These are phyloP conservation scores for Dromococcyx pavoninus DNA, from an alignment of 2,797 vertebrate species.

Conservation along the genomic window DNA sequence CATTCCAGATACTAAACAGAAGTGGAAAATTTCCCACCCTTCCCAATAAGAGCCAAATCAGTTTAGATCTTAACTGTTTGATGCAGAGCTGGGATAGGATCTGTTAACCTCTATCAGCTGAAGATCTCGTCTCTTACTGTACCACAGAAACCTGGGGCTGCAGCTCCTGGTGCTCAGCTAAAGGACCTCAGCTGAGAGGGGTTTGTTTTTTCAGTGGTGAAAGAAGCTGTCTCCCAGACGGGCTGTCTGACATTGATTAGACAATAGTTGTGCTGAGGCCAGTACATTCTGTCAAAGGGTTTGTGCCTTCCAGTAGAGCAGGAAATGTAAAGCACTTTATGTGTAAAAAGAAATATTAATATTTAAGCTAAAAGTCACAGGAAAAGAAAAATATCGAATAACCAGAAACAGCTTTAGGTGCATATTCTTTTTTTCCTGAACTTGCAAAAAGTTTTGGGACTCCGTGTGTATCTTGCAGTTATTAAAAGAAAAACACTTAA, in stretches of 20 bases:
- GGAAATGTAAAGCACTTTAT: not conserved
- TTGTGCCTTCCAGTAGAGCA: not conserved
- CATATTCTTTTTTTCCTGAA: not conserved
- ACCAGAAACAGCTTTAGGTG: not conserved
- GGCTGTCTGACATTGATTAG: conserved; percentile 27
- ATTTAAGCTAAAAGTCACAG: not conserved
- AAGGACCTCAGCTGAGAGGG: not conserved
- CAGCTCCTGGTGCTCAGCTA: not conserved
- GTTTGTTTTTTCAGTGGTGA: not conserved
- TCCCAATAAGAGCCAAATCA: not conserved
- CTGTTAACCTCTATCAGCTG: not conserved
- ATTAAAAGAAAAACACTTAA: not conserved
- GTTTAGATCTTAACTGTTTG: not conserved
- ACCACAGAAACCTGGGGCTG: not conserved
- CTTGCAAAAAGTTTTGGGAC: not conserved
- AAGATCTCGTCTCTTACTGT: not conserved
- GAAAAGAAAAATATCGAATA: not conserved
- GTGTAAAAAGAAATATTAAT: not conserved
- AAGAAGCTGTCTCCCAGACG: not conserved
- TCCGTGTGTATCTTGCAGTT: not conserved
- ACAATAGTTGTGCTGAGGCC: conserved; percentile 12
- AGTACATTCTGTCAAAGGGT: not conserved
- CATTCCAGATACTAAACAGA: not conserved
- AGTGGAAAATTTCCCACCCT: not conserved
- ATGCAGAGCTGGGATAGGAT: not conserved